Percentiles rank a stretch among this genome's conserved stretches.
phyloP scores from a whole-genome alignment of 2,888 invertebrate genomes.

The Flexamia atlantica region DNA sequence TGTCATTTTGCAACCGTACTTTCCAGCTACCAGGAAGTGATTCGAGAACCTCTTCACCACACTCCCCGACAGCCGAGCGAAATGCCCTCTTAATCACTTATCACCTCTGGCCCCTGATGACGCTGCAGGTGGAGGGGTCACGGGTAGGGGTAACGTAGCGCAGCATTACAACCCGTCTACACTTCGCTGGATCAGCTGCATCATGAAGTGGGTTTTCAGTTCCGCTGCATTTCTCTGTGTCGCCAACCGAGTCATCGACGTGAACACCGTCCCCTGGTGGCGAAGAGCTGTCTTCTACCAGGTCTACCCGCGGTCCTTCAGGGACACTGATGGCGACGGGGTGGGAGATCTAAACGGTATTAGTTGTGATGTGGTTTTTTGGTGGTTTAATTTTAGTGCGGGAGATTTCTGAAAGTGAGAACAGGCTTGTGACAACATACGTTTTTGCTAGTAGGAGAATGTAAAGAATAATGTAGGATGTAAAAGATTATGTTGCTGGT shows the following conservation, averaged over 20 bases:
- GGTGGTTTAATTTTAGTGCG: too few species aligned
- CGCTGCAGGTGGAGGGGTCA: neutral
- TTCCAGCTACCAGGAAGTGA: neutral
- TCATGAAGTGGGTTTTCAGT: neutral
- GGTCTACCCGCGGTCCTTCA: slow-evolving; percentile 90
- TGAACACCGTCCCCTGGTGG: slow-evolving; percentile 84
- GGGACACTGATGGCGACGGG: slow-evolving; percentile 80
- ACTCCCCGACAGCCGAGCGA: neutral
- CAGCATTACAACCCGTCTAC: neutral
- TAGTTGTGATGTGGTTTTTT: too few species aligned
- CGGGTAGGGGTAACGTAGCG: neutral
- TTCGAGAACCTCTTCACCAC: neutral
- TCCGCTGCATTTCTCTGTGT: slow-evolving; percentile 1
- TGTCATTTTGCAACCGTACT: too few species aligned
- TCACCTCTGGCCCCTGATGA: slow-evolving; percentile 19
- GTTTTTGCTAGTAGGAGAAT: too few species aligned
- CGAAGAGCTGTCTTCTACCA: slow-evolving; percentile 89
- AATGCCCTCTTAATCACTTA: neutral
- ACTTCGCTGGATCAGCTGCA: neutral
- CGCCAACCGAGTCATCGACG: neutral
- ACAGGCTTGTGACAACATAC: too few species aligned
- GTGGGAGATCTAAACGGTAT: neutral
- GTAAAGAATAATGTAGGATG: too few species aligned
- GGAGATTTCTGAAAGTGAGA: too few species aligned
- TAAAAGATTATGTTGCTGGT: too few species aligned